A percentile compares a stretch with the other conserved stretches of the same genome.
Conservation (phyloP, 2,888 invertebrate species). For the Uloborus plumipes region DNA sequence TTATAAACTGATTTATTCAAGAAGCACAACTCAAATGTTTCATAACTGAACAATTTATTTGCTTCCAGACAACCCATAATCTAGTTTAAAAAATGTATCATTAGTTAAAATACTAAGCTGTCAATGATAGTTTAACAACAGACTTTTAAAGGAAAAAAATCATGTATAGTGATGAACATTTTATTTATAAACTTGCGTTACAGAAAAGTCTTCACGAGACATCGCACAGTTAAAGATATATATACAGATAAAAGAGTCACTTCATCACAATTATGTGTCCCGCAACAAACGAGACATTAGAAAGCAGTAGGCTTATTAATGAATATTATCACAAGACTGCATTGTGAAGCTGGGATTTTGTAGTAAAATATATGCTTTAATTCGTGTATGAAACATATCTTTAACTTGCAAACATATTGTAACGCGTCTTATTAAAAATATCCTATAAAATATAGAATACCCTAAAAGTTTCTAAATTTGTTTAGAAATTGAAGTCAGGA, state of each 20-base stretch:
- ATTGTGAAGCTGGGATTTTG: conserved; percentile 52
- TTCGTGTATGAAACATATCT: conserved; percentile 23
- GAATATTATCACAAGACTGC: conserved; percentile 60
- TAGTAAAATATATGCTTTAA: conserved; percentile 3
- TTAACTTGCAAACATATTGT: conserved; percentile 21
- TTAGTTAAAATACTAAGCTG: too few species aligned
- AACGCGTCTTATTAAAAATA: conserved; percentile 21
- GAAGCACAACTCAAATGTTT: too few species aligned
- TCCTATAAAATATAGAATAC: conserved; percentile 15
- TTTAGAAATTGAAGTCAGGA: too few species aligned
- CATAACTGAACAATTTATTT: too few species aligned
- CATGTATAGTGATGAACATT: conserved; percentile 60
- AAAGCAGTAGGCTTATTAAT: conserved; percentile 59
- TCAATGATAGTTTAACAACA: not conserved
- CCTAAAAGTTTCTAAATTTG: too few species aligned
- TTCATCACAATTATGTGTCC: conserved; percentile 62
- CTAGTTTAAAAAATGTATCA: too few species aligned
- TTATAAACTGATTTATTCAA: too few species aligned
- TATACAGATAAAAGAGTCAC: conserved; percentile 64
- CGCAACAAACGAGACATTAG: conserved; percentile 59
- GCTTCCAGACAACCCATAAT: too few species aligned
- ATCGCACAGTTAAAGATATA: conserved; percentile 64
- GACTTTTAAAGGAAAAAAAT: not conserved
- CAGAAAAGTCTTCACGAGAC: conserved; percentile 61
- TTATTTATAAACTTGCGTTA: conserved; percentile 64